Conservation (phyloP, 2,797 vertebrate genomes). For the Sternotherus odoratus region DNA sequence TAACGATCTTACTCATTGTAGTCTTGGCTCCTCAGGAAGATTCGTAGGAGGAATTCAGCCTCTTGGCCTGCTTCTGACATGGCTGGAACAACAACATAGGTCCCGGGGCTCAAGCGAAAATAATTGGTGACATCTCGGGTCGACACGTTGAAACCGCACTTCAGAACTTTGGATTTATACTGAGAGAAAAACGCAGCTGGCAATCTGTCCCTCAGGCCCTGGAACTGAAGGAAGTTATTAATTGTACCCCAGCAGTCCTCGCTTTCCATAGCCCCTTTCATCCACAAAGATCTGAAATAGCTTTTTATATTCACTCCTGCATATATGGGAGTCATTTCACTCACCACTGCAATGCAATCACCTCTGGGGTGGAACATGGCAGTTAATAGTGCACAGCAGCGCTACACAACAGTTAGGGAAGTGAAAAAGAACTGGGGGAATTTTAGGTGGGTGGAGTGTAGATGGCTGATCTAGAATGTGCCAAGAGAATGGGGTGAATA, state of each 20-base stretch:
- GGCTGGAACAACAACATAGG: conserved; percentile 59
- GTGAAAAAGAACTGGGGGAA: neutral
- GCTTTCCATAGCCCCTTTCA: neutral
- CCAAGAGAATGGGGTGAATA: neutral
- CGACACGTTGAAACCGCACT: neutral
- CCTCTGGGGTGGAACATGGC: neutral
- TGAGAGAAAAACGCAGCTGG: conserved; percentile 53
- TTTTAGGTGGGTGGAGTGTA: conserved; percentile 24
- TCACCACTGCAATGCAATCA: neutral
- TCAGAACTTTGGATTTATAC: conserved; percentile 41
- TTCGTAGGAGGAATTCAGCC: conserved; percentile 75
- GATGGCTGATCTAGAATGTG: neutral
- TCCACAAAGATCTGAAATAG: neutral
- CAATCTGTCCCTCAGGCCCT: neutral
- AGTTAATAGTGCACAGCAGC: neutral
- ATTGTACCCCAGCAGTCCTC: neutral
- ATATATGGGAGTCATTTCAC: neutral
- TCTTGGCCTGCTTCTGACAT: conserved; percentile 1
- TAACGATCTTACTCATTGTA: conserved; percentile 64
- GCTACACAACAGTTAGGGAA: neutral
- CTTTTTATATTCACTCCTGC: neutral
- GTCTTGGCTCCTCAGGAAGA: conserved; percentile 74
- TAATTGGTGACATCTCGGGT: conserved; percentile 63
- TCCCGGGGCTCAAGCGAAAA: conserved; percentile 71
- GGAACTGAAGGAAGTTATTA: conserved; percentile 37